These are phyloP conservation scores for Ochotona princeps DNA, from an alignment of 2,113 vertebrate genomes.

Conservation along the genomic window DNA sequence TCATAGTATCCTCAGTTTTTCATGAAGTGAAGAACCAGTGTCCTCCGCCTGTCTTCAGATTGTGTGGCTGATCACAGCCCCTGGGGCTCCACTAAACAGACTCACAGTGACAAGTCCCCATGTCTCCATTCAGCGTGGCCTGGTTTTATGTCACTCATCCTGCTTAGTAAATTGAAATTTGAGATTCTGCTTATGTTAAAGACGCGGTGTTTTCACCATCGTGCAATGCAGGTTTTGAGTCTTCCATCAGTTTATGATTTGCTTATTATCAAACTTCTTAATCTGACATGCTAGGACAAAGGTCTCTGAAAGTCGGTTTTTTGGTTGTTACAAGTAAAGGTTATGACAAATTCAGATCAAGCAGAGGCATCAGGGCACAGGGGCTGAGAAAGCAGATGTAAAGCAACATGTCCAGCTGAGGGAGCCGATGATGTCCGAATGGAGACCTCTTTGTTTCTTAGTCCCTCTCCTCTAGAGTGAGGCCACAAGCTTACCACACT, in stretches of 20 bases:
- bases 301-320: neutral
- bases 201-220: neutral
- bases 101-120: neutral
- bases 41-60: fast-evolving
- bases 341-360: neutral
- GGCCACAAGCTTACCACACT: fast-evolving
- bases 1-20: neutral
- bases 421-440: too few relatives aligned
- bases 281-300: neutral
- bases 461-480: neutral
- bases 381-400: neutral
- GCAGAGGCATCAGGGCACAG: neutral
- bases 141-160: neutral
- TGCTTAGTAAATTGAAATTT: neutral
- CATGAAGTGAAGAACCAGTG: too few relatives aligned
- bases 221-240: neutral
- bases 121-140: too few relatives aligned
- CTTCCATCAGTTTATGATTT: too few relatives aligned
- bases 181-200: neutral
- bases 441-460: neutral
- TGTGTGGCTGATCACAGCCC: fast-evolving
- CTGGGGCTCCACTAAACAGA: fast-evolving
- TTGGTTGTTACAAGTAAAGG: neutral
- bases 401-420: too few relatives aligned
- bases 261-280: neutral